These are phyloP conservation scores for Mamestra brassicae DNA, from an alignment of 2,888 invertebrate genomes.

Conservation along the genomic window DNA sequence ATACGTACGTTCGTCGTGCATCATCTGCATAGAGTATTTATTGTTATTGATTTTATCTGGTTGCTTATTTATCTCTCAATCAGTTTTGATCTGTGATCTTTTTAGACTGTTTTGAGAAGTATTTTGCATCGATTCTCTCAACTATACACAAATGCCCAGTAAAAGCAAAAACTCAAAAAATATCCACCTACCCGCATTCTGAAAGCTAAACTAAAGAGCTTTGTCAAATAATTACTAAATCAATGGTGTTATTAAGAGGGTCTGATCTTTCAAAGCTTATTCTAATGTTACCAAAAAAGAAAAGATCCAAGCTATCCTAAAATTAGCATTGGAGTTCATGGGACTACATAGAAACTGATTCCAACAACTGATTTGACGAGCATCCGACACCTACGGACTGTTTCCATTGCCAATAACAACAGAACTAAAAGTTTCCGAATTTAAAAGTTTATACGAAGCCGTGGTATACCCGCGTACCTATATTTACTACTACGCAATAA, in stretches of 20 bases:
- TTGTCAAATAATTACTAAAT: neutral
- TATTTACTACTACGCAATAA: conserved; percentile 37
- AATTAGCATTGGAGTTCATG: neutral
- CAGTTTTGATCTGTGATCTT: conserved; percentile 3
- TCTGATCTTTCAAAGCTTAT: neutral
- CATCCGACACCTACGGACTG: conserved; percentile 40
- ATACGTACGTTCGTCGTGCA: conserved; percentile 23
- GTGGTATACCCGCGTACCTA: conserved; percentile 1
- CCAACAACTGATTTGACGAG: conserved; percentile 33
- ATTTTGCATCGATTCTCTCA: neutral
- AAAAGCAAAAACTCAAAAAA: neutral
- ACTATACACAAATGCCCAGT: too few relatives aligned
- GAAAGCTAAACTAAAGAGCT: neutral
- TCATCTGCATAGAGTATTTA: conserved; percentile 27
- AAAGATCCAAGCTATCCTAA: conserved; percentile 10
- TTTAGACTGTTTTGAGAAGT: neutral
- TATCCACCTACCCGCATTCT: neutral
- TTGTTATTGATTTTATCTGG: conserved; percentile 13
- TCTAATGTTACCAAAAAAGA: neutral
- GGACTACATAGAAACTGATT: conserved; percentile 22
- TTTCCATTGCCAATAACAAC: conserved; percentile 48
- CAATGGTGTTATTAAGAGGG: neutral
- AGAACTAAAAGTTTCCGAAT: conserved; percentile 36
- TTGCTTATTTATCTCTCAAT: conserved; percentile 25
- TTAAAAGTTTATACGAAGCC: conserved; percentile 11